Conservation (phyloP, 2,888 invertebrate genomes). For the Caenorhabditis sp. region DNA sequence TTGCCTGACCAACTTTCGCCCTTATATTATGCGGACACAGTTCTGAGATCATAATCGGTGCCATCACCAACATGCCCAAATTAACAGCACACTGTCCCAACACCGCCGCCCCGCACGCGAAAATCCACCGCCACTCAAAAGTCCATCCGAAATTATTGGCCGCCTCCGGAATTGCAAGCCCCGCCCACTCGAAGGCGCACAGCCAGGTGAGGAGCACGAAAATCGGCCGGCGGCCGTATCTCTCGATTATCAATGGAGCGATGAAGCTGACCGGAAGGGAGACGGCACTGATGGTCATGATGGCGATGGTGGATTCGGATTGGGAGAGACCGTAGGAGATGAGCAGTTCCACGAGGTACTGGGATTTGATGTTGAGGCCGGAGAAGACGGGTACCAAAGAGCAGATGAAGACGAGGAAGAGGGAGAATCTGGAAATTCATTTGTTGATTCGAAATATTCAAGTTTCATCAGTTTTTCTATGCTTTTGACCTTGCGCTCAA, state of each 20-base stretch:
- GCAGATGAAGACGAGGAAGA: constrained; percentile 74
- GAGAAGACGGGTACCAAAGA: constrained; percentile 79
- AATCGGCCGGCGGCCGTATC: constrained; percentile 76
- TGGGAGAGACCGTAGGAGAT: constrained; percentile 77
- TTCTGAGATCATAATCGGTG: constrained; percentile 79
- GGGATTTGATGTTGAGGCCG: constrained; percentile 78
- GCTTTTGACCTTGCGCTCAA: no score
- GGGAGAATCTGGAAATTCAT: constrained; percentile 74
- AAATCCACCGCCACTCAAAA: constrained; percentile 34
- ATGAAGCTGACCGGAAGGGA: constrained; percentile 76
- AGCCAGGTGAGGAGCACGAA: constrained; percentile 74
- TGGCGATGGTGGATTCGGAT: constrained; percentile 73
- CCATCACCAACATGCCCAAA: constrained; percentile 78
- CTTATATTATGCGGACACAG: constrained; percentile 79
- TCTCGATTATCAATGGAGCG: constrained; percentile 76
- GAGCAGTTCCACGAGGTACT: constrained; percentile 76
- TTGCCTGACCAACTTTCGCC: constrained; percentile 73
- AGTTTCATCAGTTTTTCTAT: no score
- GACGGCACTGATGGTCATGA: constrained; percentile 70
- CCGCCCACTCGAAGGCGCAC: constrained; percentile 76
- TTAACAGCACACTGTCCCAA: constrained; percentile 71
- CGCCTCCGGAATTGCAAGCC: constrained; percentile 71
- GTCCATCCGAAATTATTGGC: constrained; percentile 68
- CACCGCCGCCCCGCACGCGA: constrained; percentile 65
- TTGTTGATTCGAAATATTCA: no score